phyloP scores from a whole-genome alignment of 2,797 vertebrate genomes.

The Pristis pectinata region DNA sequence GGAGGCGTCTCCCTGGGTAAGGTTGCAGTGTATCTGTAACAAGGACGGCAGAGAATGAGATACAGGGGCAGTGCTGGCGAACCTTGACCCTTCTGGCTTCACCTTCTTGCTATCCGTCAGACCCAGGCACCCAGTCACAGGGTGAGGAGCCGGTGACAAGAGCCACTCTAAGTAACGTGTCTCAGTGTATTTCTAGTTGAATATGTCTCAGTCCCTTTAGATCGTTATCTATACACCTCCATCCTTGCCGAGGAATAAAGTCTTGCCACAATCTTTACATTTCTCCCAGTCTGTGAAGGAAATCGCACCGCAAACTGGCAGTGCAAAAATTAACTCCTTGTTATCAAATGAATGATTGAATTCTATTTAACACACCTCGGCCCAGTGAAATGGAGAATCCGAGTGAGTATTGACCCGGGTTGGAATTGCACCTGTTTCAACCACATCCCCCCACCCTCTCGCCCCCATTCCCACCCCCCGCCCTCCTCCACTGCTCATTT shows the following conservation, averaged over 20 bases:
- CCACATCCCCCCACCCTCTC: no score
- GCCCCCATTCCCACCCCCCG: neutral
- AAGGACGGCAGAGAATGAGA: neutral
- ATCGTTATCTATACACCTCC: neutral
- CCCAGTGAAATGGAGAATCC: neutral
- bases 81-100: conserved; percentile 5
- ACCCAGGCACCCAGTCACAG: neutral
- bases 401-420: conserved; percentile 53
- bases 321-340: conserved; percentile 15
- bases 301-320: neutral
- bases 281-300: neutral
- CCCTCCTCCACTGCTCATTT: conserved; percentile 47
- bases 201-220: neutral
- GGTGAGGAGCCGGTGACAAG: neutral
- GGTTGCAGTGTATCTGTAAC: neutral
- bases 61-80: neutral
- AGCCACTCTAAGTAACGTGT: neutral
- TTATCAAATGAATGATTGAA: conserved; percentile 18
- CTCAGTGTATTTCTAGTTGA: neutral
- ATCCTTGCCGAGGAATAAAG: neutral
- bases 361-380: neutral
- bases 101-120: conserved; percentile 12
- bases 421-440: conserved; percentile 59
- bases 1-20: neutral
- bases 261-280: neutral